Evolutionary conservation across 1,140 invertebrate genomes (phyloP).

Genomic region (Microvelia longipes): DNA sequence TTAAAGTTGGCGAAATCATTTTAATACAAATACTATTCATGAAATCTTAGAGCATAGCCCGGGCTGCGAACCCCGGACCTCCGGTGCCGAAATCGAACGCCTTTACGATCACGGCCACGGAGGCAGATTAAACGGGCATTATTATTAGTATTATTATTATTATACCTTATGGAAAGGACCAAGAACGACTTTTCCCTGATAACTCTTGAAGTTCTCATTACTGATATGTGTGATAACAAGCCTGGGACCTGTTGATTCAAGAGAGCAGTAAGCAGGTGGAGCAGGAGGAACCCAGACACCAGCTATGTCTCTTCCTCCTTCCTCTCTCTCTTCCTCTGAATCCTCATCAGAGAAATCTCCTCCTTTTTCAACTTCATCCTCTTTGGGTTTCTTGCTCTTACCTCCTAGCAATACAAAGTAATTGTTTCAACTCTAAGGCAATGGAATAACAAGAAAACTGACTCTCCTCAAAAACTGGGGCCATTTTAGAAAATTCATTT

Average conservation of each 20-base stretch:
- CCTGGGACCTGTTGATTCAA: constrained; percentile 53
- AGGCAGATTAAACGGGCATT: background rate
- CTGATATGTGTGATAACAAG: constrained; percentile 84
- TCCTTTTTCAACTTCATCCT: background rate
- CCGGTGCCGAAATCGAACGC: no score
- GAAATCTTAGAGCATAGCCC: no score
- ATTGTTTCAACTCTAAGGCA: no score
- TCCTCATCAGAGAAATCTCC: constrained; percentile 4
- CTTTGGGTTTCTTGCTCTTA: background rate
- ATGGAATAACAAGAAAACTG: no score
- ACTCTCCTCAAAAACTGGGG: no score
- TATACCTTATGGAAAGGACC: constrained; percentile 70
- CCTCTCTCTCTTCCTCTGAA: constrained; percentile 11
- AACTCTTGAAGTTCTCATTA: constrained; percentile 95
- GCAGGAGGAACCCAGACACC: constrained; percentile 82
- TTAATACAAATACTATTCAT: no score
- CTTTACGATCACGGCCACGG: no score
- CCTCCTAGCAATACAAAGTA: no score
- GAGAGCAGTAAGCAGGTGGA: constrained; percentile 42
- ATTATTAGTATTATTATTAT: background rate
- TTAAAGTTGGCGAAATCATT: no score
- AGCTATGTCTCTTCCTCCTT: constrained; percentile 36
- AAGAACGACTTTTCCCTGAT: constrained; percentile 62
- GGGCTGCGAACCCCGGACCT: no score
- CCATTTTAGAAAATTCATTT: no score